Base-by-base conservation (phyloP, 2,888 invertebrate species). In the Aleiodes alternator region DNA sequence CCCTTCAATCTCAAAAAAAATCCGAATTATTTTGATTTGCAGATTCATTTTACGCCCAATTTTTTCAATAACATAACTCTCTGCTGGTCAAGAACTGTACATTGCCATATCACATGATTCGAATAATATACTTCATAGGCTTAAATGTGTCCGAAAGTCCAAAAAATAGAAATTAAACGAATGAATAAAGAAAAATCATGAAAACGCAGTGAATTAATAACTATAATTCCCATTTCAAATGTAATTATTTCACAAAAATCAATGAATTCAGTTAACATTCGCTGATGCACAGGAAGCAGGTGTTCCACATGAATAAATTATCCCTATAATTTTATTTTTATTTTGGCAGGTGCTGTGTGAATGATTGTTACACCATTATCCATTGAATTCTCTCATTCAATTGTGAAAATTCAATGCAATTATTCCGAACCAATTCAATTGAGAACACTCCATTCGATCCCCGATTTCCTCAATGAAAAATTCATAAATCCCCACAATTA, bases 81-180 rank as follows among this genome's bases (percentile, higher is more conserved):
- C 23, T 2, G 2, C 2, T 1, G 2, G 23, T 23, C 23, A 23
- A 23, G 23, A 23, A 23, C 2, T 23, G 23, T 2, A 2, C 2
- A 23, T 23, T 23, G 23, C 23, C 23, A 23, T 23, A 23, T 23
- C 23, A 23, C 23, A 23, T 23, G 23, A 23, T 23, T 23, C 23
- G 2, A 23, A 23, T 23, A 23, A 23, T 23, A 2, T 23, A 1
- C 23, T 23, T 23, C 38, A 5, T 38, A 3, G 29, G 55, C 57
- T n/a, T n/a, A n/a, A n/a, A n/a, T n/a, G n/a, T n/a, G n/a, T n/a
- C n/a, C n/a, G n/a, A n/a, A n/a, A n/a, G n/a, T n/a, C n/a, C 14
- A 34, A 34, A 68, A 53, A 31, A 38, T 76, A 77, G 73, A 79
- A 79, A 80, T 79, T 80, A 56, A 69, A 71, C 59, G 14, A 59